Evolutionary conservation across 2,797 vertebrate genomes (phyloP), one percentile per base, ranked within the genome.

Genomic region (Coregonus sp.): DNA sequence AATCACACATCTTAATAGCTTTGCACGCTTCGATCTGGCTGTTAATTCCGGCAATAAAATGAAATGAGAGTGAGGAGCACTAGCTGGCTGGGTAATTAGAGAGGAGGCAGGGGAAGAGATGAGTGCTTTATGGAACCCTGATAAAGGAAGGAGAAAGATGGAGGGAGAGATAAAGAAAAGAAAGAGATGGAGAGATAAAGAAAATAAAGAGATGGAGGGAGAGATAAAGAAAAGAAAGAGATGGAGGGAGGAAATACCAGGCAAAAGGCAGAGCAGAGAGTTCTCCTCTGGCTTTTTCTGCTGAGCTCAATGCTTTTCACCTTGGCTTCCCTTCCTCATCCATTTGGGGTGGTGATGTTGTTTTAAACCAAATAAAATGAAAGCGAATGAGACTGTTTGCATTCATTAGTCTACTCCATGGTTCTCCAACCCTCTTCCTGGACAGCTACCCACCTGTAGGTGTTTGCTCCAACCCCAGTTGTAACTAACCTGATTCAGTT

Each of bases 1-100:
- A 99, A 99, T 99, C 97, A 99, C 97, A 98, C 97, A 98, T 98
- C 96, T 97, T 99, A 99, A 99, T 99, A 98, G 97, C 97, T 98
- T 98, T 99, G 96, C 96, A 98, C 96, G 97, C 97, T 97, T 97
- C 96, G 97, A 98, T 98, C 97, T 98, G 96, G 97, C 98, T 97
- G 96, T 99, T 99, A 99, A 99, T 99, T 99, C 97, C 96, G 94
- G 97, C 97, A 98, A 98, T 99, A 98, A 99, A 98, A 98, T 96
- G 95, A 98, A 98, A 99, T 99, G 97, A 98, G 97, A 97, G 97
- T 96, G 97, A 97, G 98, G 97, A 97, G 97, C 96, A 97, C 97
- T 97, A 96, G 97, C 97, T 98, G 97, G 97, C 97, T 98, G 97
- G 97, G 97, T 99, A 99, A 99, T 99, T 99, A 99, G 97, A 90